Percentiles rank a stretch among this genome's conserved stretches.
phyloP scores from a whole-genome alignment of 1,140 invertebrate genomes.

The Anagrus nilaparvatae region DNA sequence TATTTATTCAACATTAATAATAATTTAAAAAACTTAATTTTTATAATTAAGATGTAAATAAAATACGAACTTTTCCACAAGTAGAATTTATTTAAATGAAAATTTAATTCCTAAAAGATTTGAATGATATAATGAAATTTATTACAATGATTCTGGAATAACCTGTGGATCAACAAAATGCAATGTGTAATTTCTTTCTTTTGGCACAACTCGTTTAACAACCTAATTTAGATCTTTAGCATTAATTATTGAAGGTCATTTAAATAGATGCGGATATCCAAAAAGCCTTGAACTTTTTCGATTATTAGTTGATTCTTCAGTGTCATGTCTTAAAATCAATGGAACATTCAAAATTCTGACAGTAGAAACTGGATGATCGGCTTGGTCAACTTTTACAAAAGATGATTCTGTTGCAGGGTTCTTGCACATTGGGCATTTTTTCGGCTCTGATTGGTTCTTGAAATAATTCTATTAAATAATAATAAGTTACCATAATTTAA shows the following conservation, averaged over 20 bases:
- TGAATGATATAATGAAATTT: too few relatives aligned
- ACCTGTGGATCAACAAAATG: constrained; percentile 44
- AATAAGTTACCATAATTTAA: too few relatives aligned
- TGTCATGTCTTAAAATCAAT: constrained; percentile 46
- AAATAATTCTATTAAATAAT: constrained; percentile 36
- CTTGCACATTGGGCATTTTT: constrained; percentile 31
- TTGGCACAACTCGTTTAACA: constrained; percentile 43
- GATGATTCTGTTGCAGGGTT: constrained; percentile 25
- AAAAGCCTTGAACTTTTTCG: constrained; percentile 42
- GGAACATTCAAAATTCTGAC: constrained; percentile 47
- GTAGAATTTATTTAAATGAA: too few relatives aligned
- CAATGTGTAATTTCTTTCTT: constrained; percentile 39
- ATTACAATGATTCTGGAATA: too few relatives aligned
- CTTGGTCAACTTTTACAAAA: constrained; percentile 35
- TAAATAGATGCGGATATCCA: constrained; percentile 49
- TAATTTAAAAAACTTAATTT: too few relatives aligned
- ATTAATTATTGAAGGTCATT: constrained; percentile 47
- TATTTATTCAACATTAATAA: too few relatives aligned
- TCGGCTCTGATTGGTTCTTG: constrained; percentile 29
- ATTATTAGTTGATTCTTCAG: constrained; percentile 45
- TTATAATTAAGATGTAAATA: too few relatives aligned
- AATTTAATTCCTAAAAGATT: too few relatives aligned
- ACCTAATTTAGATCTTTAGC: constrained; percentile 43
- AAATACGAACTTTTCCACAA: too few relatives aligned
- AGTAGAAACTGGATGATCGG: constrained; percentile 28